Evolutionary conservation across 2,797 vertebrate species (phyloP).

Genomic region (Acrossocheilus fasciatus): DNA sequence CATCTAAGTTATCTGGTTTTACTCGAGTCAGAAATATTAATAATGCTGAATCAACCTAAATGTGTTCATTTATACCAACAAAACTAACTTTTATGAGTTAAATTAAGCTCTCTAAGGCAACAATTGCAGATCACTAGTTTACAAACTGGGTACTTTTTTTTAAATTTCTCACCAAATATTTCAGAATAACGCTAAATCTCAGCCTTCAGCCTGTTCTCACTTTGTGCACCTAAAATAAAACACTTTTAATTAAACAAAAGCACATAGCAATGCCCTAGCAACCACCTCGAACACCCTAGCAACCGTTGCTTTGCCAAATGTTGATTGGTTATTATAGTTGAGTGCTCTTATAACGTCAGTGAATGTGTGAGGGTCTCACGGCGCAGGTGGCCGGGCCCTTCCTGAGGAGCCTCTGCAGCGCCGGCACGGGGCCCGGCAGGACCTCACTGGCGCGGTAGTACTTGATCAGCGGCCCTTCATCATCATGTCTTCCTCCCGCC

Average conservation of each 20-base stretch:
- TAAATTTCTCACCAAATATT: background rate
- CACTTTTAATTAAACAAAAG: background rate
- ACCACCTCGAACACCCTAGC: background rate
- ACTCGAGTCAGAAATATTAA: background rate
- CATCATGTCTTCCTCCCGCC: rapidly evolving
- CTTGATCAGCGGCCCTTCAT: background rate
- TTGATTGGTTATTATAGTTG: background rate
- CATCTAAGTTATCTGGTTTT: background rate
- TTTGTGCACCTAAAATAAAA: background rate
- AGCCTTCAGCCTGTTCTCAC: background rate
- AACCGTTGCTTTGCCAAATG: background rate
- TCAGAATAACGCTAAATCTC: background rate
- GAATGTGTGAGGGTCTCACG: conserved; percentile 65
- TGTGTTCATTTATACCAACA: background rate
- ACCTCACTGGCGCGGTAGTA: conserved; percentile 66
- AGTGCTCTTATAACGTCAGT: background rate
- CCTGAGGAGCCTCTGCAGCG: conserved; percentile 66
- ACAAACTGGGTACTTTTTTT: background rate
- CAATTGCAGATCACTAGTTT: no score
- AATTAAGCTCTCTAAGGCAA: background rate
- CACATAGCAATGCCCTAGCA: background rate
- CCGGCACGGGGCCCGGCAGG: conserved; percentile 42
- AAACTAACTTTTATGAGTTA: background rate
- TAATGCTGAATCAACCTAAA: background rate
- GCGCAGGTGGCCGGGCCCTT: conserved; percentile 74